phyloP scores from a whole-genome alignment of 2,797 vertebrate genomes.

The Pipistrellus pipistrellus region DNA sequence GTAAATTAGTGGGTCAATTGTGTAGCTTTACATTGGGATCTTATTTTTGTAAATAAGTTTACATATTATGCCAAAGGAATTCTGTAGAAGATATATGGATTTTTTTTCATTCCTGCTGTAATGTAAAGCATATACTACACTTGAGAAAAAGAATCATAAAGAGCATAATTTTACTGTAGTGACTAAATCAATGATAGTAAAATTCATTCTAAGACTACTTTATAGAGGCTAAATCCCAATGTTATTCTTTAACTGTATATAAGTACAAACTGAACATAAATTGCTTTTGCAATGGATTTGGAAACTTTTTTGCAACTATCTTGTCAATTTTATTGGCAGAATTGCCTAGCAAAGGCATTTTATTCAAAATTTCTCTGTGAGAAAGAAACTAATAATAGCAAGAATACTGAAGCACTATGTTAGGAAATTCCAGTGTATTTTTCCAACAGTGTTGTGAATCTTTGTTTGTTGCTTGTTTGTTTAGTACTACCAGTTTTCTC shows the following conservation, averaged over 20 bases:
- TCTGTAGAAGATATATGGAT: neutral
- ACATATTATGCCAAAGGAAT: neutral
- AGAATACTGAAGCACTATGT: neutral
- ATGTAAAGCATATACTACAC: neutral
- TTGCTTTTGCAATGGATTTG: constrained; percentile 58
- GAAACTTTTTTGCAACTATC: constrained; percentile 63
- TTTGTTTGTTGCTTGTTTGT: neutral
- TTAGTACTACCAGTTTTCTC: neutral
- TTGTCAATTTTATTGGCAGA: constrained; percentile 75
- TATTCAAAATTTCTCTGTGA: constrained; percentile 47
- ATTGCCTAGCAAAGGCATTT: neutral
- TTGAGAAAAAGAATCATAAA: constrained; percentile 19
- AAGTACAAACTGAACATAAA: constrained; percentile 63
- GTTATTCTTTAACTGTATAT: constrained; percentile 64
- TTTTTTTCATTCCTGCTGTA: neutral
- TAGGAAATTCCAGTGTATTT: neutral
- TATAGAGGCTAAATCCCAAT: neutral
- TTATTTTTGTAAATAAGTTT: neutral
- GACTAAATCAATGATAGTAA: constrained; percentile 56
- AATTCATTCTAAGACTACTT: neutral
- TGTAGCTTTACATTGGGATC: neutral
- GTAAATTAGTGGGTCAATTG: neutral
- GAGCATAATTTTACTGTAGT: constrained; percentile 54
- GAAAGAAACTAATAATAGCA: constrained; percentile 5
- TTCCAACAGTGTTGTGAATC: neutral